These are phyloP conservation scores for Aulostomus chinensis DNA, from an alignment of 2,797 vertebrate species.

Conservation along the genomic window DNA sequence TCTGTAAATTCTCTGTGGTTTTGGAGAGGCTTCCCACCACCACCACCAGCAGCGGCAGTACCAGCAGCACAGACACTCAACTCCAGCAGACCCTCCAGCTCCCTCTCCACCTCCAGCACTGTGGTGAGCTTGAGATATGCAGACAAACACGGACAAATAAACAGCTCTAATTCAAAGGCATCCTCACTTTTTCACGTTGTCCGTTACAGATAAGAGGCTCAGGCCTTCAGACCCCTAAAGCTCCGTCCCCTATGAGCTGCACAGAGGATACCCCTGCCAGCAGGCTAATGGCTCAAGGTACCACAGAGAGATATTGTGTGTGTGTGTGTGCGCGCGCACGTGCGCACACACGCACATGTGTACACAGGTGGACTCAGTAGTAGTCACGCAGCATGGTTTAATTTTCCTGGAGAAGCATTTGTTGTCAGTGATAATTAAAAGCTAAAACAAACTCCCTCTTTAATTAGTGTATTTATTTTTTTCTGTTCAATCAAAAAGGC, in stretches of 20 bases:
- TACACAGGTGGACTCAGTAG: too few relatives aligned
- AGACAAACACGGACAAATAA: neutral
- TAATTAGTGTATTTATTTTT: slow-evolving; percentile 19
- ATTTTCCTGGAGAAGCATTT: slow-evolving; percentile 14
- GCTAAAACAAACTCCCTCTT: too few relatives aligned
- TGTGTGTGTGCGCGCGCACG: too few relatives aligned
- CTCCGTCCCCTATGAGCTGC: slow-evolving; percentile 47
- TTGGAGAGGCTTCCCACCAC: slow-evolving; percentile 77
- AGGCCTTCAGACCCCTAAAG: slow-evolving; percentile 61
- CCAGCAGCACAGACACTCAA: too few relatives aligned
- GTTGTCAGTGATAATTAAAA: slow-evolving; percentile 1
- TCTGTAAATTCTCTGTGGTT: slow-evolving; percentile 85
- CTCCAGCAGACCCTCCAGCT: slow-evolving; percentile 81
- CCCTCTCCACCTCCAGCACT: slow-evolving; percentile 92
- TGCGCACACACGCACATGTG: too few relatives aligned
- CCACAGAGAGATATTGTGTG: slow-evolving; percentile 1
- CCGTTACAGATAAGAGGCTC: slow-evolving; percentile 74
- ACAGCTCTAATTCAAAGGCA: slow-evolving; percentile 10
- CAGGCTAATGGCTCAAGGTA: slow-evolving; percentile 88
- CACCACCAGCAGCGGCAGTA: slow-evolving; percentile 47
- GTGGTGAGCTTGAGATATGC: slow-evolving; percentile 74
- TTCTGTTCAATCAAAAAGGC: too few relatives aligned
- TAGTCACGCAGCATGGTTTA: too few relatives aligned
- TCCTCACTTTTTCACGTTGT: slow-evolving; percentile 27
- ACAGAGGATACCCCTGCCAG: slow-evolving; percentile 72